Conservation (phyloP, 2,888 invertebrate genomes). For the Entomobrya multifasciata region DNA sequence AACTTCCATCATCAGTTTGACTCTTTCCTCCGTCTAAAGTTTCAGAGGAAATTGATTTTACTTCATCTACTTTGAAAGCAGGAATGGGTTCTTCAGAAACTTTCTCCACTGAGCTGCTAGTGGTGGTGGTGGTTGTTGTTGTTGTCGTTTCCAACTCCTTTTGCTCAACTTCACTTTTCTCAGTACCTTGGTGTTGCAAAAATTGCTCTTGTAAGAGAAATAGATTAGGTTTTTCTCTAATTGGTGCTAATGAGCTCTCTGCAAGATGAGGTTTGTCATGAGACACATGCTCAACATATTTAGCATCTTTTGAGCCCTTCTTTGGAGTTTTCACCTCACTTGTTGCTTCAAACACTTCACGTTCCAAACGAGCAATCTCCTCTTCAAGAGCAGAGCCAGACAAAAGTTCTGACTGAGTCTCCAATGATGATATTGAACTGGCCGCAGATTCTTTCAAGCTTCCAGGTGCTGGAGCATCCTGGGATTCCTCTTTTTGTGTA, state of each 20-base stretch:
- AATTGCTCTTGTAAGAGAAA: slow-evolving; percentile 72
- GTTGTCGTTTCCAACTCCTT: neutral
- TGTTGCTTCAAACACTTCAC: slow-evolving; percentile 75
- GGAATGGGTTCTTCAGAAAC: slow-evolving; percentile 33
- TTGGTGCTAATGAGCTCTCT: slow-evolving; percentile 63
- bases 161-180: slow-evolving; percentile 10
- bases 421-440: slow-evolving; percentile 62
- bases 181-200: slow-evolving; percentile 45
- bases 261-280: slow-evolving; percentile 68
- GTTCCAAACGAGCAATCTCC: slow-evolving; percentile 74
- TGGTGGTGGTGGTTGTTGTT: neutral
- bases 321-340: slow-evolving; percentile 54
- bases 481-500: slow-evolving; percentile 50
- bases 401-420: slow-evolving; percentile 63
- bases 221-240: slow-evolving; percentile 74
- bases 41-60: slow-evolving; percentile 30
- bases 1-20: slow-evolving; percentile 54
- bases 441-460: slow-evolving; percentile 48
- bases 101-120: slow-evolving; percentile 19
- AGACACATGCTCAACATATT: slow-evolving; percentile 64
- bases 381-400: slow-evolving; percentile 69
- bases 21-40: slow-evolving; percentile 50
- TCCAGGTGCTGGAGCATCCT: slow-evolving; percentile 33
- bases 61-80: slow-evolving; percentile 51
- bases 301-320: slow-evolving; percentile 51